Base-by-base conservation (phyloP, 1,140 invertebrate genomes). In the Muscidifurax raptorellus region DNA sequence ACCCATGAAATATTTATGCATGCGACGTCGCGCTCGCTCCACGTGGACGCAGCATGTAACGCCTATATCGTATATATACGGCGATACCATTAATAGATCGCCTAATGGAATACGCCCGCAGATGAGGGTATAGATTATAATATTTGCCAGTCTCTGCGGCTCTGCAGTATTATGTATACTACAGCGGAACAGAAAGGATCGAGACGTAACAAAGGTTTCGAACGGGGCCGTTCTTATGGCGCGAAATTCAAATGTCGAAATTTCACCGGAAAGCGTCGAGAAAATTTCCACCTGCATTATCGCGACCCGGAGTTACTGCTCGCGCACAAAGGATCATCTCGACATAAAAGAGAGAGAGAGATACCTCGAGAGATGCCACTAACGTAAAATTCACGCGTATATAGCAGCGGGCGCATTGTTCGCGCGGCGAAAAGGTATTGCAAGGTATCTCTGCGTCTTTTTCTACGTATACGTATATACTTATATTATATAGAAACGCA, bases 361-460 rank as follows among this genome's bases (percentile, higher is more conserved):
- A 40, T 6, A 47, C 15, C 1, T 18, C 15, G 52, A 59, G 44
- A 47, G 52, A 59, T n/a, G 22, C 25, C 71, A n/a, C 40, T 9
- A 76, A 76, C 47, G 25, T 44, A 44, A 30, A 72, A 47, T 76
- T 52, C 40, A 36, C 36, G 74, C 40, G 36, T 25, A 7, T 25
- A 7, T 40, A 47, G 22, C 30, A 22, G 74, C 44, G 74, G 40
- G n/a, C 18, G 59, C 79, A 77, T 83, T 83, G 82, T 83, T 83
- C 32, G 2, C 32, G 2, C 28, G 36, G 40, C 7, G 30, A 52
- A 30, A 86, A 88, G 85, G 86, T 86, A 88, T n/a, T 87, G 90
- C 89, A 90, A 91, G 89, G 89, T 90, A 87, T 83, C 40, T 69
- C 18, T n/a, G 52, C 22, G 13, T 77, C 64, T 71, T 27, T 83